Conservation (phyloP, 92 coral and sea anemone genomes). For the Epizoanthus fatuus region DNA sequence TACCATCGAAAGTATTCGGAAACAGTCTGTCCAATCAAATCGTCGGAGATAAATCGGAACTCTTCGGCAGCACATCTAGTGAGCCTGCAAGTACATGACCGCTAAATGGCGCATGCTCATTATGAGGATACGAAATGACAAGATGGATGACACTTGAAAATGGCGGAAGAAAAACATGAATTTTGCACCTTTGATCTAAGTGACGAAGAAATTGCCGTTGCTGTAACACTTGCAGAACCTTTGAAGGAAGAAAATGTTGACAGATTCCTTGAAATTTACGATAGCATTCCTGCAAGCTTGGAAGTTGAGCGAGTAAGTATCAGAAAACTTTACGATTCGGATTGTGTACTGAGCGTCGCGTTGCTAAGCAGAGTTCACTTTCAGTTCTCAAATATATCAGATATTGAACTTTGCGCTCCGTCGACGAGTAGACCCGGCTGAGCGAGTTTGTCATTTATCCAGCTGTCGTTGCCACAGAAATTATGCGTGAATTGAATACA, state of each 20-base stretch:
- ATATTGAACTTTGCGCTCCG: background rate
- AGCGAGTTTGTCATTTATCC: constrained; percentile 27
- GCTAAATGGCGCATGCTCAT: constrained; percentile 22
- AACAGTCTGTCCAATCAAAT: background rate
- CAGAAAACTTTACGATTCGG: background rate
- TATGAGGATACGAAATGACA: constrained; percentile 49
- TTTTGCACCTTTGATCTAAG: constrained; percentile 40
- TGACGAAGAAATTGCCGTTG: constrained; percentile 77
- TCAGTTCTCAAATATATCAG: background rate
- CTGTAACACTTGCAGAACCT: constrained; percentile 86
- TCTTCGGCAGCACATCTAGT: background rate
- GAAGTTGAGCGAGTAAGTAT: constrained; percentile 79
- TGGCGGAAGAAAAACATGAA: constrained; percentile 73
- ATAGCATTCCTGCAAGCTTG: constrained; percentile 87
- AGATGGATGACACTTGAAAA: constrained; percentile 61
- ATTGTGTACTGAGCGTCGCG: constrained; percentile 2
- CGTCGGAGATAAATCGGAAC: background rate
- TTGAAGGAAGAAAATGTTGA: constrained; percentile 92
- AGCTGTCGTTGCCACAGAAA: constrained; percentile 53
- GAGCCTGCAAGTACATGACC: constrained; percentile 12
- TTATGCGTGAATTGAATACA: constrained; percentile 64
- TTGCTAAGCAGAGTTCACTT: constrained; percentile 71
- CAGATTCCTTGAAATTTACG: constrained; percentile 91
- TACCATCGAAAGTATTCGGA: constrained; percentile 11
- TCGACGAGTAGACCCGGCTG: background rate